Conservation (phyloP, 2,888 invertebrate genomes). For the Polydrusus pterygomalis region DNA sequence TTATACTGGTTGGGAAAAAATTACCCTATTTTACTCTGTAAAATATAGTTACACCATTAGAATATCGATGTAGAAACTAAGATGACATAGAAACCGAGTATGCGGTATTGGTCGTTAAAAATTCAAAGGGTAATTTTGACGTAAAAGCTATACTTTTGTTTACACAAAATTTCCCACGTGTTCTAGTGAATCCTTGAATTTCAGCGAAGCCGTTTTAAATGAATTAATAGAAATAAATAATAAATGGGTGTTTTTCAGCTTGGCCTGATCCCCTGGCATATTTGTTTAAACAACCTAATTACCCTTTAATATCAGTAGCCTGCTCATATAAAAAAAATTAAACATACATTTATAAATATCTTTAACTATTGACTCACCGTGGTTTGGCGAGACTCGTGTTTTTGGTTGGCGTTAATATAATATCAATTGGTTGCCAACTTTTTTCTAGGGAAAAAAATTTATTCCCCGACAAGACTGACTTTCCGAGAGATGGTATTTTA, state of each 20-base stretch:
- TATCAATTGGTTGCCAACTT: too few relatives aligned
- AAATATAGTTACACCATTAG: background rate
- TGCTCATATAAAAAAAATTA: background rate
- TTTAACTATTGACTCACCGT: too few relatives aligned
- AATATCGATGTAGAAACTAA: background rate
- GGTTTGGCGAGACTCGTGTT: too few relatives aligned
- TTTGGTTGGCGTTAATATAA: too few relatives aligned
- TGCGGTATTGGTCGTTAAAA: background rate
- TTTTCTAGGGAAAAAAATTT: too few relatives aligned
- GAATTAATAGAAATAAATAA: background rate
- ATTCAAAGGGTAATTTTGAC: background rate
- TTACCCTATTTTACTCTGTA: too few relatives aligned
- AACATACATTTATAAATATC: too few relatives aligned
- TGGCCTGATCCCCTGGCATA: background rate
- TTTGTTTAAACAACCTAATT: background rate
- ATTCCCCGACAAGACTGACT: too few relatives aligned
- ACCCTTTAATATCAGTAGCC: conserved; percentile 7
- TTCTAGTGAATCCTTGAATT: conserved; percentile 11
- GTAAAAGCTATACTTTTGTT: background rate
- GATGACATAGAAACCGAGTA: background rate
- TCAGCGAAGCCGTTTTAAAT: conserved; percentile 11
- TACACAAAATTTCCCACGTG: conserved; percentile 1
- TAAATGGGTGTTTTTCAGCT: conserved; percentile 3
- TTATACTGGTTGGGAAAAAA: too few relatives aligned
- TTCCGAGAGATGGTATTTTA: too few relatives aligned